Evolutionary conservation across 2,113 vertebrate genomes (phyloP), one percentile per base, ranked within the genome.

Genomic region (Camelus bactrianus): DNA sequence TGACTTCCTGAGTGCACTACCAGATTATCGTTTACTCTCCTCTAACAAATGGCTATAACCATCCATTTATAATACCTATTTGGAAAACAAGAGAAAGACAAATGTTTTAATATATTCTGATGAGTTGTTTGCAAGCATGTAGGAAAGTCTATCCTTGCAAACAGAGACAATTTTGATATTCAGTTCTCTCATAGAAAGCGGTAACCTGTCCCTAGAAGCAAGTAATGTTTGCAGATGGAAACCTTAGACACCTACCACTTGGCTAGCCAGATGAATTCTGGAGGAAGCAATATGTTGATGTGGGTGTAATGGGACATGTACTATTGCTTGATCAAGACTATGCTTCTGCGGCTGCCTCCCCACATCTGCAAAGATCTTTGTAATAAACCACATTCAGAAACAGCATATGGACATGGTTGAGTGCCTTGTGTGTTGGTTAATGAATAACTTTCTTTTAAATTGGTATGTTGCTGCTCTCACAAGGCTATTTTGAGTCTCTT

Each of bases 391-490:
- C 93, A 98, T 97, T 76, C 92, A 96, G 85, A 91, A 95, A 96
- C 54, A 26, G 94, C 80, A 48, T 28, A 50, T 60, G 75, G 86
- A 65, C 88, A 79, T 83, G 80, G 93, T 96, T 98, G 76, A 96
- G 75, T 95, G 91, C 38, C 81, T 96, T 95, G 69, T 69, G 80
- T 69, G 56, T 96, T 92, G 84, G 97, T 99, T 99, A 99, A 99
- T 98, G 93, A 98, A 86, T 98, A 98, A 99, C 96, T 93, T 95
- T 93, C n/a, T 65, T 94, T 97, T 97, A 96, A 96, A 91, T 92
- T 94, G 95, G 70, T 17, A 79, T 93, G n/a, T 83, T 91, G 50
- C 76, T 97, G n/a, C 52, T 97, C 67, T 97, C 60, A 70, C 69
- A 67, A 75, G 12, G 35, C 14, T 70, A 50, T 81, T 86, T 93